Base-by-base conservation (phyloP, 2,888 invertebrate species). In the Ichneumoninae sp. region DNA sequence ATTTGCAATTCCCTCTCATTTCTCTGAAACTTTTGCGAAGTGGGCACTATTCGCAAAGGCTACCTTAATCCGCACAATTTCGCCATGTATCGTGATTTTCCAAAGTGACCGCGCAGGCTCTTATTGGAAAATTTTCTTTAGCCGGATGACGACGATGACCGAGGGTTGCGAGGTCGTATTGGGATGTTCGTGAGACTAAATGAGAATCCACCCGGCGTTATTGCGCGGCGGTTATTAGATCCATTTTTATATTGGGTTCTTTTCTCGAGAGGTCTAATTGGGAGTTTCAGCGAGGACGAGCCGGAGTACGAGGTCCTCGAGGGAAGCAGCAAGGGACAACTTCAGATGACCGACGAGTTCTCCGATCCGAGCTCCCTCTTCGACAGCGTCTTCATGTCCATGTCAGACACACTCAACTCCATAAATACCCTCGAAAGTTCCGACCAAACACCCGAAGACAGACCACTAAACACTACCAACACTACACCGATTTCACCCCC, bases 381-480 rank as follows among this genome's bases (percentile, higher is more conserved):
- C 89, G 93, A 93, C 91, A 93, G 93, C 86, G 93, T 93, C 89
- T 91, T 93, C 91, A 92, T 93, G 92, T 93, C 93, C 87, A 92
- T 93, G 92, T 93, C 93, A 89, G 93, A 93, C 91, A 93, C 93
- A 89, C 91, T 93, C 89, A 93, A 93, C 91, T 93, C 93, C 82
- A 93, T 93, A 89, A 93, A 93, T 90, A 93, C 93, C 89, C 91
- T 93, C 87, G 92, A 91, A 91, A 93, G 93, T 90, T 93, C 92
- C 88, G 93, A 93, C 85, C 93, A 92, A 91, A 93, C 93, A 91
- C 93, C 93, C 88, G 93, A 93, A 90, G 93, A 93, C 90, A 93
- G 89, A 92, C 91, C 92, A 90, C 90, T 91, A 89, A 92, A 93
- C 93, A 93, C 89, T 88, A 90, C 88, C 87, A 90, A 91, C 90